Evolutionary conservation across 2,888 invertebrate species (phyloP), one percentile per base, ranked within the genome.

Genomic region (Oscheius sp.): DNA sequence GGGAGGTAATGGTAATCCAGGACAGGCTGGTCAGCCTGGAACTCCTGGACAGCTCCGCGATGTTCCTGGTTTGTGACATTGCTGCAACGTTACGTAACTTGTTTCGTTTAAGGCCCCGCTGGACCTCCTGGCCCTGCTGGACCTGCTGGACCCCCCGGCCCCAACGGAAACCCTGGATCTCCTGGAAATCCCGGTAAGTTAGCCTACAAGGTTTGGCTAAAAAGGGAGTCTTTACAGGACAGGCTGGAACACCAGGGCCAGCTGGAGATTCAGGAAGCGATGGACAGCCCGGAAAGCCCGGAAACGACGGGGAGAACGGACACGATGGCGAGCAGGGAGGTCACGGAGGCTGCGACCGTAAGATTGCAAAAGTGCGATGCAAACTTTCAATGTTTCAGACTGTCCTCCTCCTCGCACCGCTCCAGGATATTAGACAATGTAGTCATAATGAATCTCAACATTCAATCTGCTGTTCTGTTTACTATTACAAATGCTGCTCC

Each of bases 101-200:
- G 21, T 21, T 21, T 21, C 21, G 21, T 21, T 21, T 21, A 21
- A 21, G 21, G 80, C 76, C 80, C 80, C 76, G 76, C 77, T 63
- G 85, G 85, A 70, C 83, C 83, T 55, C 77, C 80, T 55, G 81
- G 82, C 74, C 53, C 51, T 21, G 78, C 82, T 75, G 82, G 82
- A 79, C 76, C 79, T 66, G 71, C 79, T 65, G 82, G 82, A 73
- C 77, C 73, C 58, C 63, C 65, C 57, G 79, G 77, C 70, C 47
- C 57, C 35, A 76, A 81, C 60, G 81, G 83, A 77, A 73, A 71
- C 71, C 79, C 81, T 42, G 42, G 42, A 42, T 3, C 59, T 11
- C 76, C 74, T 58, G 82, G 82, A 77, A 60, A 70, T 33, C 68
- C 71, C 63, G 79, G 79, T 58, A 73, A 76, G 65, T 60, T 66